Evolutionary conservation across 2,113 vertebrate species (phyloP).

Genomic region (Suncus etruscus): DNA sequence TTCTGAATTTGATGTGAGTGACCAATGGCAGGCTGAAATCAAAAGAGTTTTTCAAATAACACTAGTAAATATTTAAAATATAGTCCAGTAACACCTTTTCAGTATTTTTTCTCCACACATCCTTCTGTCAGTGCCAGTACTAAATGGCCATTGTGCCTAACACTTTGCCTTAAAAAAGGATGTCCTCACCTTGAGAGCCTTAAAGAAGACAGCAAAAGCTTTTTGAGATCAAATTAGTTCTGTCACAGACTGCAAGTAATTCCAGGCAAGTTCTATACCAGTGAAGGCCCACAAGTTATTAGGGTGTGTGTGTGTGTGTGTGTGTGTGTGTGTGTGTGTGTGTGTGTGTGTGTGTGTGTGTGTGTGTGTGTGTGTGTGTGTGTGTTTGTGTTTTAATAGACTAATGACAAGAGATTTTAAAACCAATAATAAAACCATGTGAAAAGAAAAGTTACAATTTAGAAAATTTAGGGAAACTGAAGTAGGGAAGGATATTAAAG

Average conservation of each 20-base stretch:
- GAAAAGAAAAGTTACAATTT: background rate
- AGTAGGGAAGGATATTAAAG: background rate
- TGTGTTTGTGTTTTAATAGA: background rate
- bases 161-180: background rate
- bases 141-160: background rate
- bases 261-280: background rate
- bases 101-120: slow-evolving; percentile 14
- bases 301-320: no score
- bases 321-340: background rate
- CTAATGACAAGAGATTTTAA: background rate
- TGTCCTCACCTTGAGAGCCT: background rate
- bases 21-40: background rate
- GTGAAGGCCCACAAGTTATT: background rate
- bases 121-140: background rate
- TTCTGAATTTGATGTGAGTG: slow-evolving; percentile 9
- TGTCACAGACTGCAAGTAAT: background rate
- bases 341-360: background rate
- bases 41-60: slow-evolving; percentile 26
- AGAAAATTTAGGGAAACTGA: slow-evolving; percentile 23
- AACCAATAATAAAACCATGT: background rate
- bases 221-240: background rate
- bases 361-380: no score
- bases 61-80: slow-evolving; percentile 44
- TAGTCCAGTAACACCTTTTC: slow-evolving; percentile 19
- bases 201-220: background rate